Conservation (phyloP, 1,140 invertebrate genomes). For the Bombus superbus region DNA sequence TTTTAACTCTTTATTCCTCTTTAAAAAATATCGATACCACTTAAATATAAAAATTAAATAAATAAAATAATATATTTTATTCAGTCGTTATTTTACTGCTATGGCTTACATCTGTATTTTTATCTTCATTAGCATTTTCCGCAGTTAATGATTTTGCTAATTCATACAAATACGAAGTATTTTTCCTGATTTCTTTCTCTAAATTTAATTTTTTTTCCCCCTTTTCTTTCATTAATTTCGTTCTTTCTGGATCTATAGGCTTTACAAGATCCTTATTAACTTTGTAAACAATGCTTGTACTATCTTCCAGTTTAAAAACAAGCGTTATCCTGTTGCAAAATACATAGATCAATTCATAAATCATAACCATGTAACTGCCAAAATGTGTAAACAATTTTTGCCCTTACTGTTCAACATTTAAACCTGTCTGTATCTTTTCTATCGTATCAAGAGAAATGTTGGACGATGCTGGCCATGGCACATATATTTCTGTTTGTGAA, state of each 20-base stretch:
- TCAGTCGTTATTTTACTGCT: neutral
- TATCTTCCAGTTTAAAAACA: constrained; percentile 78
- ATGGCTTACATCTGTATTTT: neutral
- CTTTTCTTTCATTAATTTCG: constrained; percentile 69
- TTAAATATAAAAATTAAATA: neutral
- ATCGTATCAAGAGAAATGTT: constrained; percentile 76
- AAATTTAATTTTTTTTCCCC: constrained; percentile 71
- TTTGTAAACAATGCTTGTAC: constrained; percentile 77
- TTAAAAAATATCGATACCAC: neutral
- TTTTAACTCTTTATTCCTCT: neutral
- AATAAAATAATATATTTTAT: neutral
- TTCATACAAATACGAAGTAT: constrained; percentile 77
- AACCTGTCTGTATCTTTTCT: constrained; percentile 73
- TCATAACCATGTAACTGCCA: neutral
- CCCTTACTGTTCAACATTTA: constrained; percentile 66
- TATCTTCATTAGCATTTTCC: constrained; percentile 4
- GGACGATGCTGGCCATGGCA: constrained; percentile 73
- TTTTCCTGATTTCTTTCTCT: constrained; percentile 75
- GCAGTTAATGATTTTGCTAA: constrained; percentile 69
- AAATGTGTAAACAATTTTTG: neutral
- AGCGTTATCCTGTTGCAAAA: constrained; percentile 76
- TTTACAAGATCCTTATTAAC: constrained; percentile 74
- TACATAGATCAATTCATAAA: neutral
- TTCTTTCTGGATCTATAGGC: constrained; percentile 73
- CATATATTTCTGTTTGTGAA: constrained; percentile 72